Evolutionary conservation across 2,888 invertebrate species (phyloP).

Genomic region (Epsilonema sp.): DNA sequence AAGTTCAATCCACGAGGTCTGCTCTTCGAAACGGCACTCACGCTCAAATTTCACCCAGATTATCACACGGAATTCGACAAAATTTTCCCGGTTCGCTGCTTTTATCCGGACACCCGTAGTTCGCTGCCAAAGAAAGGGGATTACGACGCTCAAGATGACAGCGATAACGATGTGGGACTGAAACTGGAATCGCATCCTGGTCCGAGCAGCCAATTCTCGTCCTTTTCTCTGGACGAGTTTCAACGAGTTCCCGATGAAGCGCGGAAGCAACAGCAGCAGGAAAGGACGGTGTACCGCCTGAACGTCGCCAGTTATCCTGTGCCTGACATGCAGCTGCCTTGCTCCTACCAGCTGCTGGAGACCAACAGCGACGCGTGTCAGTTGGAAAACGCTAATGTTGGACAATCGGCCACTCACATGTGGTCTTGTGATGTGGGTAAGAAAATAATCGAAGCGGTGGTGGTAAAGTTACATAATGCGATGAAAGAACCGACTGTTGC

Average conservation of each 20-base stretch:
- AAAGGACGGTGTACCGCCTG: too few relatives aligned
- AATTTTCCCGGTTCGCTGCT: slow-evolving; percentile 14
- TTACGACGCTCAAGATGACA: too few relatives aligned
- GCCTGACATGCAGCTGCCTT: slow-evolving; percentile 9
- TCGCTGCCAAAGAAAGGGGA: not conserved
- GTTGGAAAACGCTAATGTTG: slow-evolving; percentile 5
- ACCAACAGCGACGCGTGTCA: slow-evolving; percentile 4
- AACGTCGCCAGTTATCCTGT: slow-evolving; percentile 3
- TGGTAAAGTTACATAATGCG: too few relatives aligned
- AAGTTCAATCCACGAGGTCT: slow-evolving; percentile 15
- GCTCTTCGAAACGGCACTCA: slow-evolving; percentile 13
- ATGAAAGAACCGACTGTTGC: not conserved
- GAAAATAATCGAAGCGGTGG: too few relatives aligned
- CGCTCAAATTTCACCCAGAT: slow-evolving; percentile 16
- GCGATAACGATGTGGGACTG: too few relatives aligned
- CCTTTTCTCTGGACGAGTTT: too few relatives aligned
- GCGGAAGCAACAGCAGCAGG: too few relatives aligned
- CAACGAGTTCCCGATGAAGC: too few relatives aligned
- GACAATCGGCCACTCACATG: slow-evolving; percentile 3
- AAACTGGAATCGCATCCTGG: too few relatives aligned
- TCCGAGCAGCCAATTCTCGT: too few relatives aligned
- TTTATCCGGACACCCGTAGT: slow-evolving; percentile 13
- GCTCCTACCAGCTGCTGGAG: slow-evolving; percentile 6
- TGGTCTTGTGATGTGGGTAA: slow-evolving; percentile 8
- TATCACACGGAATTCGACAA: slow-evolving; percentile 13